Evolutionary conservation across 2,888 invertebrate species (phyloP).

Genomic region (Euplagia quadripunctaria): DNA sequence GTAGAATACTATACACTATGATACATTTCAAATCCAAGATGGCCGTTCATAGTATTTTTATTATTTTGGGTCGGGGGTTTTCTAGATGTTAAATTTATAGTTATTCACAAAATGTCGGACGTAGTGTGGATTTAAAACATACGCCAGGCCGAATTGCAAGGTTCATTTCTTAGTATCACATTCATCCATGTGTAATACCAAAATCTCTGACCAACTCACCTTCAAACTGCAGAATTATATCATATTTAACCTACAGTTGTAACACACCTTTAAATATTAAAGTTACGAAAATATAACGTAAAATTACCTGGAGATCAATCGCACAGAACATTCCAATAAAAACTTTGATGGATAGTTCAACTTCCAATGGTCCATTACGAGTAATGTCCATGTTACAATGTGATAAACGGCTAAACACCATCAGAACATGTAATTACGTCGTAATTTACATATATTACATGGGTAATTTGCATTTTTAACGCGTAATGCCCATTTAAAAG

Average conservation of each 20-base stretch:
- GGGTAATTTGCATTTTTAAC: constrained; percentile 41
- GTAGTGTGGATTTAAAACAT: too few relatives aligned
- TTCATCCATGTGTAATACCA: background rate
- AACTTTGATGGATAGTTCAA: constrained; percentile 24
- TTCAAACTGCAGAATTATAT: background rate
- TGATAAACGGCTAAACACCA: constrained; percentile 43
- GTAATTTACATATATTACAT: constrained; percentile 44
- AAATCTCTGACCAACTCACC: background rate
- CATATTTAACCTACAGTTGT: background rate
- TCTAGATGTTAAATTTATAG: too few relatives aligned
- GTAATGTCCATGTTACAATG: constrained; percentile 40
- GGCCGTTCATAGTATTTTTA: too few relatives aligned
- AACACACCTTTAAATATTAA: constrained; percentile 1
- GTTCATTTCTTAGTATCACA: background rate
- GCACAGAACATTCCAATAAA: constrained; percentile 24
- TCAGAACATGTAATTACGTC: constrained; percentile 42
- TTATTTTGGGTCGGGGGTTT: too few relatives aligned
- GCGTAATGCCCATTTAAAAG: constrained; percentile 28
- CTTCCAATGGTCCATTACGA: constrained; percentile 29
- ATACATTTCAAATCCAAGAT: too few relatives aligned
- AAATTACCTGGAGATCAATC: constrained; percentile 34
- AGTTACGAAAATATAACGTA: constrained; percentile 7
- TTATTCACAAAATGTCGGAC: too few relatives aligned
- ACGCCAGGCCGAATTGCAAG: too few relatives aligned
- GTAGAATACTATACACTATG: too few relatives aligned